phyloP scores from a whole-genome alignment of 2,888 invertebrate species.

The Reticulitermes lucifugus region DNA sequence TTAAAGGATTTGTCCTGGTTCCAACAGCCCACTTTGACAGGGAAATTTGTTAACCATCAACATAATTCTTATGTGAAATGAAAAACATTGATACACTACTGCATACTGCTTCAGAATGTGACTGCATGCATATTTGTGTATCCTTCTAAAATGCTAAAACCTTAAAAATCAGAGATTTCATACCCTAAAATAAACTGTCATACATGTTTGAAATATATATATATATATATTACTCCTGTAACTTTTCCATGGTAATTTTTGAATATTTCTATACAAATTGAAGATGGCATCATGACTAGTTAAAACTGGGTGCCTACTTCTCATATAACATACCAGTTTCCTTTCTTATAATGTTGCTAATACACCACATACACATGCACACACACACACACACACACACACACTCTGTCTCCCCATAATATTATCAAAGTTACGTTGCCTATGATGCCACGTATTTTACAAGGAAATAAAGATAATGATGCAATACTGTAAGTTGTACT shows the following conservation, averaged over 20 bases:
- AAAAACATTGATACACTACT: too few relatives aligned
- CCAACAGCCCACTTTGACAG: too few relatives aligned
- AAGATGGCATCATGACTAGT: slow-evolving; percentile 29
- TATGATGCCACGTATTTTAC: neutral
- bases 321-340: neutral
- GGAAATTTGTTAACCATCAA: too few relatives aligned
- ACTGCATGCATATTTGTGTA: neutral
- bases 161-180: neutral
- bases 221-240: neutral
- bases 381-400: neutral
- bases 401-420: neutral
- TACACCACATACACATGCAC: neutral
- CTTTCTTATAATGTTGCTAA: neutral
- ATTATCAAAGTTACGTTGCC: neutral
- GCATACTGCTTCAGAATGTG: too few relatives aligned
- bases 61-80: too few relatives aligned
- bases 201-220: neutral
- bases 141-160: neutral
- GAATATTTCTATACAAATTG: slow-evolving; percentile 35
- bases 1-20: too few relatives aligned
- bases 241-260: slow-evolving; percentile 4
- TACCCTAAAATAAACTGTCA: neutral
- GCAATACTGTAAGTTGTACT: neutral
- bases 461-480: neutral
- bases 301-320: neutral